Evolutionary conservation across 2,113 vertebrate species (phyloP), one percentile per base, ranked within the genome.

Genomic region (Ptilorrhoa leucosticta): DNA sequence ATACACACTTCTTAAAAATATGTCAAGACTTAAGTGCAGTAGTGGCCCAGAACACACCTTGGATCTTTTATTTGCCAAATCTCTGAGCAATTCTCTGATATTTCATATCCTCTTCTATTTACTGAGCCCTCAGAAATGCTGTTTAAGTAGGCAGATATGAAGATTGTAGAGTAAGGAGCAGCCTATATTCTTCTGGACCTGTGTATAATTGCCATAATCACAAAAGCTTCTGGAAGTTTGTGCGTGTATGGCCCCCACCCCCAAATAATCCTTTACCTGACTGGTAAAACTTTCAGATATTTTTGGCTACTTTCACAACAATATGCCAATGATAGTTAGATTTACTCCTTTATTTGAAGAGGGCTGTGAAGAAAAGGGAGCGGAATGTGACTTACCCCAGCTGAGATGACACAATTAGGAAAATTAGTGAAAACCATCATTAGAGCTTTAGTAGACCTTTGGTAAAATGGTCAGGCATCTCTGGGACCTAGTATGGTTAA

Each of bases 231-330:
- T 47, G 24, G 35, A 31, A 47, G 15, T 82, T 48, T 68, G 27
- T 45, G 6, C 2, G 1, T 39, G 15, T 77, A n/a, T 30, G 13
- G 8, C 5, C 6, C 7, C 11, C 13, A 7, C 5, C 7, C 16
- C 26, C 21, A 42, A 61, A 47, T 42, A 76, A 48, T 61, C 7
- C 17, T 68, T 14, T 51, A 6, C 31, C 19, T 56, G 13, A 28
- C 39, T 76, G 13, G 6, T 42, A 35, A 89, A 90, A 28, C 23
- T 37, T 87, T 6, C 22, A 53, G 31, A 3, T 45, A 13, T 58
- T 71, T 94, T 68, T 70, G 26, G 8, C 65, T 58, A 6, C 8
- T 81, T 91, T 84, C n/a, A 53, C 12, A 7, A 48, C 37, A 66
- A 3, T 53, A n/a, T 45, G 12, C 9, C 35, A 45, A 2, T 48